Base-by-base conservation (phyloP, 2,888 invertebrate species). In the Microplitis manilae region DNA sequence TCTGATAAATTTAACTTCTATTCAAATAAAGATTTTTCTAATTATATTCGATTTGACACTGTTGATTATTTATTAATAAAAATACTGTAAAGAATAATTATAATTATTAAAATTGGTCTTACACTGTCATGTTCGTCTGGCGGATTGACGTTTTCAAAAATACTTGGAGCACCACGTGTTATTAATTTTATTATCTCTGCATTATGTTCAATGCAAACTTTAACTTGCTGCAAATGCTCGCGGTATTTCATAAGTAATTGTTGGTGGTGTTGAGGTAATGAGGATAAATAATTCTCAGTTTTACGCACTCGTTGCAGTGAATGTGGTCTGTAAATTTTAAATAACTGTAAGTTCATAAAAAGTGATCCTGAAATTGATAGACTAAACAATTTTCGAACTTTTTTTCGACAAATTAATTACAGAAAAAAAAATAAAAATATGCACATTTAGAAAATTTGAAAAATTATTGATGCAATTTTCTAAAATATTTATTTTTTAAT, bases 151-250 rank as follows among this genome's bases (percentile, higher is more conserved):
- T 96, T 97, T 88, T 95, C 96, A 89, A 97, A 97, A 91, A 97
- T 95, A 59, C 93, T 93, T 69, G 95, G 93, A n/a, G 95, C 96
- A 88, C 96, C 94, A 87, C 94, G 92, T 65, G 96, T 93, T 64
- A 97, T 95, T 38, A 94, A 90, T 78, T 94, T 94, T 5, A 94
- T 93, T 20, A 94, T 91, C 67, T 91, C 90, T 68, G 93, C 92
- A 87, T 94, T 94, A 8, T 95, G 94, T 81, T 96, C 95, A 64
- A 98, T 93, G 86, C 97, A 96, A 73, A 92, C 92, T 85, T 94
- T 94, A 72, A 98, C 93, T 76, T 93, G 92, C 38, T 93, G 91
- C 65, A 98, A 90, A 87, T 97, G 96, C 2, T 93, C 92, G 65
- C 92, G 92, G 88, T 97, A 98, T 79, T 94, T 94, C 1, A 92